These are phyloP conservation scores for Anser cygnoides DNA, from an alignment of 2,113 vertebrate species.

Conservation along the genomic window DNA sequence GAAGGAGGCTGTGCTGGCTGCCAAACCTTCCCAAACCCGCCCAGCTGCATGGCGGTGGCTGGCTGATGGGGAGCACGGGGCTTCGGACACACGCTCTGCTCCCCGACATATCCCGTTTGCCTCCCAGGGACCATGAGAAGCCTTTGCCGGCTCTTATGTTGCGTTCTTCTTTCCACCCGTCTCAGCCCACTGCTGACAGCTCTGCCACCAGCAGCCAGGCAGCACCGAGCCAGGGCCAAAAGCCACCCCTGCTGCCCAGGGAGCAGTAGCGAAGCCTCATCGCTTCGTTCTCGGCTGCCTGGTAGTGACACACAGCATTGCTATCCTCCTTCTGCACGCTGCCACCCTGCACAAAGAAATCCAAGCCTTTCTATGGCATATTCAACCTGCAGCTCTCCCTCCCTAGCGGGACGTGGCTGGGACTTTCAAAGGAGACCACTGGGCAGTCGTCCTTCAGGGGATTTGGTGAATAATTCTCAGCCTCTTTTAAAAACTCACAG, in stretches of 20 bases:
- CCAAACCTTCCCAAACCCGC: not conserved
- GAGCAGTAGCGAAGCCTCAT: not conserved
- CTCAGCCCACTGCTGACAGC: not conserved
- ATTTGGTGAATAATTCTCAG: not conserved
- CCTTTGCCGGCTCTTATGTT: not conserved
- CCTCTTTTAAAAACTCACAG: not conserved
- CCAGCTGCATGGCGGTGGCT: not conserved
- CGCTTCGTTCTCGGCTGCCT: not conserved
- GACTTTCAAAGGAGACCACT: not conserved
- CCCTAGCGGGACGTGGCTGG: not conserved
- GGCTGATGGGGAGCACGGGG: accelerated
- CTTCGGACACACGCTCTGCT: accelerated
- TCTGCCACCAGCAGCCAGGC: not conserved
- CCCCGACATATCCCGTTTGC: not conserved
- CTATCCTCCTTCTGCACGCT: not conserved
- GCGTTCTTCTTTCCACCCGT: not conserved
- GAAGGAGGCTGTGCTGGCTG: not conserved
- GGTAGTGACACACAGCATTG: not conserved
- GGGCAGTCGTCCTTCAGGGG: not conserved
- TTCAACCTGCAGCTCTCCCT: constrained; percentile 17
- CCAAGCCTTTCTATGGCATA: not conserved
- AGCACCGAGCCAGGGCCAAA: not conserved
- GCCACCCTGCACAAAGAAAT: not conserved
- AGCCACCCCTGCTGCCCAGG: not conserved
- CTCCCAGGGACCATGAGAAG: accelerated